Evolutionary conservation across 1,140 invertebrate species (phyloP).

Genomic region (Phymorhynchus buccinoides): DNA sequence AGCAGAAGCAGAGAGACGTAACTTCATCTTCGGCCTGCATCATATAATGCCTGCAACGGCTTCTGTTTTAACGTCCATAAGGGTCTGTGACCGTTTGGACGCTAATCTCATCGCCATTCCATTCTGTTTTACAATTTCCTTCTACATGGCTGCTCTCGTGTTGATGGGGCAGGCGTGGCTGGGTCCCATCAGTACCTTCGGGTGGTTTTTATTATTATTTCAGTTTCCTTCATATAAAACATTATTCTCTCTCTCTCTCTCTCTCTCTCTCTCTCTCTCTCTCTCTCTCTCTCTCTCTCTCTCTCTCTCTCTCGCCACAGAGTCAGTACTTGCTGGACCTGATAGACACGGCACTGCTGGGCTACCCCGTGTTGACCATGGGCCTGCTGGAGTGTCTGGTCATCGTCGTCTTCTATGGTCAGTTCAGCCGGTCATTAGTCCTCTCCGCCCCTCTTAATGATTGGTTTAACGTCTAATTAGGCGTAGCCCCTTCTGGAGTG

Average conservation of each 20-base stretch:
- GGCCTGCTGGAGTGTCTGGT: conserved; percentile 82
- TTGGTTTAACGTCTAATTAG: no score
- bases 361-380: conserved; percentile 87
- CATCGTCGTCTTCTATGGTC: conserved; percentile 83
- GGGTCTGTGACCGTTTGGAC: no score
- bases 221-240: background rate
- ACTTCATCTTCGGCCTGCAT: no score
- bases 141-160: no score
- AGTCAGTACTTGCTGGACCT: conserved; percentile 86
- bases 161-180: no score
- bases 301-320: conserved; percentile 37
- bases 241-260: background rate
- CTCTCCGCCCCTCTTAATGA: conserved; percentile 25
- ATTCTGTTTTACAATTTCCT: no score
- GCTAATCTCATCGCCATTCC: no score
- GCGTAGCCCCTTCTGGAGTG: no score
- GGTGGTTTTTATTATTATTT: no score
- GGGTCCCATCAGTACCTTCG: no score
- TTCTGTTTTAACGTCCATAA: no score
- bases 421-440: conserved; percentile 35
- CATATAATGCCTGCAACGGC: no score
- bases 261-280: conserved; percentile 17
- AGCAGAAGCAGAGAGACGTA: background rate
- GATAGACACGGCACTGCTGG: conserved; percentile 88
- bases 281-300: conserved; percentile 17